Evolutionary conservation across 2,888 invertebrate genomes (phyloP), one percentile per base, ranked within the genome.

Genomic region (Onthophagus sagittarius): DNA sequence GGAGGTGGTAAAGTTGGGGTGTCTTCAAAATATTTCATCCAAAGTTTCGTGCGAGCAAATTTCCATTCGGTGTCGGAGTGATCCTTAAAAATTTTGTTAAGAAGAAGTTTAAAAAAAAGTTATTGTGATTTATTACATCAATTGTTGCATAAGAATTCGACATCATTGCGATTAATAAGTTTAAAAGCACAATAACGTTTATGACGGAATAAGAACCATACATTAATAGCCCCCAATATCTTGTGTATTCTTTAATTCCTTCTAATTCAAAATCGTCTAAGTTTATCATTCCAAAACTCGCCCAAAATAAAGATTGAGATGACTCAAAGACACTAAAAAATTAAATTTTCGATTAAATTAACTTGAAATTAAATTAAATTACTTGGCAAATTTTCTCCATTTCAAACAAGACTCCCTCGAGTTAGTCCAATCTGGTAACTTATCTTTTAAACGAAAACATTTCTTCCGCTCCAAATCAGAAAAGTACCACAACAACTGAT

Each of bases 151-250:
- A 98, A 0, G 97, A 97, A 86, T 97, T 98, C 80, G 96, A 96
- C 97, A 98, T 97, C 98, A 98, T 98, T 79, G 98, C 98, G 82
- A 98, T 98, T 77, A 98, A 92, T 75, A 98, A 91, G 85, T 98
- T 98, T 79, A 98, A 86, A 63, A 98, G 87, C 11, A 98, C 97
- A 82, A 98, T 96, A 78, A 98, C 94, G 83, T 97, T 96, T 86
- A 98, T 97, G 77, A 95, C 95, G 77, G 95, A 94, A 87, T 98
- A 98, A 0, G 95, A 94, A 2, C 98, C 98, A 83, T 97, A 98
- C 96, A 98, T 98, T 53, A 97, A 89, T 71, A 97, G 89, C 1
- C 96, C 96, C 94, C 97, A 96, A 87, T 98, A 97, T 77, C 97
- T 90, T 0, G 98, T 97, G 84, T 94, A 95, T 7, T 92, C 91